phyloP scores from a whole-genome alignment of 2,113 vertebrate genomes.

The Dunckerocampus dactyliophorus region DNA sequence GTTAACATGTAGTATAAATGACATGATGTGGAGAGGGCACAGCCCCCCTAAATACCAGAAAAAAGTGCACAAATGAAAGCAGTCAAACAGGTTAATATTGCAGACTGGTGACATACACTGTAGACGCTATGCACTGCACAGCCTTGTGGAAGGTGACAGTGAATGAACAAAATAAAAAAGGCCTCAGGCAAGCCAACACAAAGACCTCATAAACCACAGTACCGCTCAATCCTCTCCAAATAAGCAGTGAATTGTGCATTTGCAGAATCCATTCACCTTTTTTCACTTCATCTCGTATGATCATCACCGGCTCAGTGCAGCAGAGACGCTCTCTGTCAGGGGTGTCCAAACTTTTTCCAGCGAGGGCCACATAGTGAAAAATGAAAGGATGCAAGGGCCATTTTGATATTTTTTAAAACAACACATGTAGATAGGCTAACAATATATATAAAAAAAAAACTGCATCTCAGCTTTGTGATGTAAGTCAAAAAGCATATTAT shows the following conservation, averaged over 20 bases:
- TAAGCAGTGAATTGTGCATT: not conserved
- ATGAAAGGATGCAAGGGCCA: no score
- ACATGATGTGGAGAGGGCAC: slow-evolving; percentile 48
- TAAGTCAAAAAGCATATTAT: no score
- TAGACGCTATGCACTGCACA: slow-evolving; percentile 87
- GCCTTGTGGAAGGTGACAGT: slow-evolving; percentile 55
- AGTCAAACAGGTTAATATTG: slow-evolving; percentile 26
- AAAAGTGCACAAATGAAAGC: slow-evolving; percentile 21
- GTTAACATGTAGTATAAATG: slow-evolving; percentile 26
- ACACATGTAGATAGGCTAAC: no score
- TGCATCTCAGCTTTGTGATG: no score
- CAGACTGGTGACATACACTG: no score
- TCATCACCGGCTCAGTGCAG: slow-evolving; percentile 13
- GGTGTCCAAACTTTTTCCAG: no score
- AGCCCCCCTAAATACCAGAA: slow-evolving; percentile 50
- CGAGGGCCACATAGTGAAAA: no score
- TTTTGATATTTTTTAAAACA: no score
- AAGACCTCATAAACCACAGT: not conserved
- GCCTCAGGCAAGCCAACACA: not conserved
- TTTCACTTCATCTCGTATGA: not conserved
- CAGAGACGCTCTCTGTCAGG: no score
- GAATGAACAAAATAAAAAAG: slow-evolving; percentile 11
- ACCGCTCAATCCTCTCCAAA: not conserved
- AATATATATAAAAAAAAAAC: no score
- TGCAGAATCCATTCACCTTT: not conserved